phyloP scores from a whole-genome alignment of 2,888 invertebrate species.

The Euzetes globulus region DNA sequence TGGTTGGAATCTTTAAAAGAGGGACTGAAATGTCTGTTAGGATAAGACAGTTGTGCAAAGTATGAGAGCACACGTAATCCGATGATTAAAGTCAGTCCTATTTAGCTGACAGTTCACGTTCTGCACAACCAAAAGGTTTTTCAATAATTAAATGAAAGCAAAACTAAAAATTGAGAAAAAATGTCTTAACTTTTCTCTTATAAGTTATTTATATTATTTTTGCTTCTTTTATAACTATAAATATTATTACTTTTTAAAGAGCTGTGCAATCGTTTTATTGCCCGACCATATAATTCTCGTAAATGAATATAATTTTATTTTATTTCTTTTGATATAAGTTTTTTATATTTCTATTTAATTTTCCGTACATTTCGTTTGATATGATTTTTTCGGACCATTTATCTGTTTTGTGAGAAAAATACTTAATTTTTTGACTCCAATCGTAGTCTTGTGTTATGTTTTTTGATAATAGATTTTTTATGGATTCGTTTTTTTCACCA shows the following conservation, averaged over 20 bases:
- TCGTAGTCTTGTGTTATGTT: neutral
- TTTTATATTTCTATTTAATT: neutral
- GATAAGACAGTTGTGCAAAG: neutral
- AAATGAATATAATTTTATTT: conserved; percentile 13
- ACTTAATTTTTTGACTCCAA: neutral
- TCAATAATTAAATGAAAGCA: conserved; percentile 10
- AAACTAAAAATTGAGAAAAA: neutral
- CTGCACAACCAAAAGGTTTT: neutral
- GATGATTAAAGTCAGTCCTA: neutral
- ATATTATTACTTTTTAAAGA: conserved; percentile 27
- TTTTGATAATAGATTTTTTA: neutral
- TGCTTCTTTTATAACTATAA: neutral
- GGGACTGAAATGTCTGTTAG: neutral
- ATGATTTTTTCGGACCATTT: neutral
- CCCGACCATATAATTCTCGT: neutral
- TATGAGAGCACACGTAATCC: neutral
- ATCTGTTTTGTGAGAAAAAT: conserved; percentile 13
- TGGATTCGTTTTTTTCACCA: neutral
- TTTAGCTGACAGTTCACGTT: conserved; percentile 13
- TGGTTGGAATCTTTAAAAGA: neutral
- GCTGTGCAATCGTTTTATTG: conserved; percentile 16
- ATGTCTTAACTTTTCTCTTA: neutral
- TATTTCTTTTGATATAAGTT: neutral
- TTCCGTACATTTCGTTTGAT: neutral
- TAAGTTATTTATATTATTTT: neutral